Base-by-base conservation (phyloP, 2,797 vertebrate species). In the Craterocephalus amniculus region DNA sequence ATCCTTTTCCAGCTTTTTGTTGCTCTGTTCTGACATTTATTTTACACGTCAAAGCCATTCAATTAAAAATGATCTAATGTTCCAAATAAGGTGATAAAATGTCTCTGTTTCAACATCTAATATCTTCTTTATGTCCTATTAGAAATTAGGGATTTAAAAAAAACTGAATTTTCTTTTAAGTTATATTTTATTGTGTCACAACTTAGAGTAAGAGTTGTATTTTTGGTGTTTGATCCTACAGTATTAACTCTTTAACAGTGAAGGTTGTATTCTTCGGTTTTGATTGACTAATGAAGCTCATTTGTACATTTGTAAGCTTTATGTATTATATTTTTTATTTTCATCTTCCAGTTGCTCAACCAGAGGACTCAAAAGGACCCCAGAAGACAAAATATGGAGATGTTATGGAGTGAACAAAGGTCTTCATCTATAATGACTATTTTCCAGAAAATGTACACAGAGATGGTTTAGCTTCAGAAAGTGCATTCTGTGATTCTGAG, bases 331-430 rank as follows among this genome's bases (percentile, higher is more conserved):
- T 58, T 18, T 66, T 85, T 73, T 73, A 7, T 88, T 27, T 88
- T 27, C 9, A 8, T 8, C 6, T 87, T 89, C 63, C 78, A 92
- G 83, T 72, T 43, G 29, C 83, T 52, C 70, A 74, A 67, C 54
- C 64, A 66, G 78, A 84, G 13, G 86, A 87, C 43, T 5, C 89
- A 38, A 27, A 82, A 57, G 77, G 54, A 45, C 57, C 90, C 0
- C 72, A 59, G 70, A 89, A 86, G 72, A 95, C 93, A 65, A 87
- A 81, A 78, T 95, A 95, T 70, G 94, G 93, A 0, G 94, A 95
- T 4, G 36, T 65, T 56, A 94, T 95, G 86, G 93, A 95, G 0
- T 95, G 60, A 92, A 76, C 43, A 26, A 32, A 63, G 0, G 1
- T 74, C 29, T 69, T 70, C 58, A 69, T 78, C 27, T 51, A 54